phyloP scores from a whole-genome alignment of 2,113 vertebrate species.

The Eudyptes chrysolophus region DNA sequence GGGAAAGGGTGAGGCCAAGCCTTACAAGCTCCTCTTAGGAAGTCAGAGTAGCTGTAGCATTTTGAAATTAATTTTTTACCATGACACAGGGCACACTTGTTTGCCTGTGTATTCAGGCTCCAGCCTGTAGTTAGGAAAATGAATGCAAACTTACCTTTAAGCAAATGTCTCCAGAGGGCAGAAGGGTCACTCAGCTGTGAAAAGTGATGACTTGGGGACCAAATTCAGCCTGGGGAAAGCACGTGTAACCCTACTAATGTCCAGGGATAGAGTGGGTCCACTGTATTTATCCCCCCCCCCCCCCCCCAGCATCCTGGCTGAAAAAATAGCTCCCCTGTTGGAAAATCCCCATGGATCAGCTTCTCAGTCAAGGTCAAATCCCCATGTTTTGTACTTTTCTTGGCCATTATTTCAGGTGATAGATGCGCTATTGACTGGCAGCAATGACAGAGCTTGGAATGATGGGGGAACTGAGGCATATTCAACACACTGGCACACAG shows the following conservation, averaged over 20 bases:
- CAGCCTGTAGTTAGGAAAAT: not conserved
- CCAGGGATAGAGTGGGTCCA: not conserved
- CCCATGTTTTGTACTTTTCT: constrained; percentile 46
- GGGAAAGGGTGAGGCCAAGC: not conserved
- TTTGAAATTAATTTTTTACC: not conserved
- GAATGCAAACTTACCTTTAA: not conserved
- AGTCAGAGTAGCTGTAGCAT: not conserved
- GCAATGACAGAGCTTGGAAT: constrained; percentile 69
- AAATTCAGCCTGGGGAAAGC: not conserved
- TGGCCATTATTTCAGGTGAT: constrained; percentile 45
- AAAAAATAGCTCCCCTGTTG: not conserved
- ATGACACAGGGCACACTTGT: not conserved
- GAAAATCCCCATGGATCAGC: constrained; percentile 47
- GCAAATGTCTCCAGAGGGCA: not conserved
- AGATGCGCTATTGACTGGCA: constrained; percentile 38
- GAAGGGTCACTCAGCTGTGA: not conserved
- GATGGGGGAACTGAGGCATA: constrained; percentile 65
- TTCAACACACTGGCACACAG: constrained; percentile 32
- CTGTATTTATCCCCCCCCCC: not conserved
- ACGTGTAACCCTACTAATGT: not conserved
- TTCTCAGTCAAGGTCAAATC: constrained; percentile 62
- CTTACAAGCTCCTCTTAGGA: not conserved
- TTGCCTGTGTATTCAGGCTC: not conserved
- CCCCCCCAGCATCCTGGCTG: not conserved
- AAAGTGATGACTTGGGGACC: not conserved